A percentile compares a stretch with the other conserved stretches of the same genome.
Evolutionary conservation across 2,797 vertebrate species (phyloP).

Genomic region (Argentina silus): DNA sequence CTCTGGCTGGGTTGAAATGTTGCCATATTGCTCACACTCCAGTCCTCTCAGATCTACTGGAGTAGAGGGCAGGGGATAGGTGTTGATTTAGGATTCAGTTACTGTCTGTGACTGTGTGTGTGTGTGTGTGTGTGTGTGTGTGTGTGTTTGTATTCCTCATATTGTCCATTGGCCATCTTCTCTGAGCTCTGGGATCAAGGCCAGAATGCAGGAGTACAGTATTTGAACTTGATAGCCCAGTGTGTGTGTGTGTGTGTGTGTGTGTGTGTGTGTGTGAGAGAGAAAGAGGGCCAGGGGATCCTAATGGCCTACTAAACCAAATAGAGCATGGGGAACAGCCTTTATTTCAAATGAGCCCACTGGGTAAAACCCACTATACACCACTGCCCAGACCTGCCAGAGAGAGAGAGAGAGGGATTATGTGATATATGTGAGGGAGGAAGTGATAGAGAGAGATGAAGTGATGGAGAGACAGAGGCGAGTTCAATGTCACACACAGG

Average conservation of each 20-base stretch:
- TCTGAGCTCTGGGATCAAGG: not conserved
- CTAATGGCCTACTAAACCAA: too few species aligned
- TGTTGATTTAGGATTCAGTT: too few species aligned
- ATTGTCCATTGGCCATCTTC: not conserved
- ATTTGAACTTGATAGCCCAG: not conserved
- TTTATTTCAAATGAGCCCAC: not conserved
- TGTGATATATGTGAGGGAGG: too few species aligned
- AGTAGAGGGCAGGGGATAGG: too few species aligned
- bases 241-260: not conserved
- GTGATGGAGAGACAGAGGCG: not conserved
- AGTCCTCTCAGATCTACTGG: too few species aligned
- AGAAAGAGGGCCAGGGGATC: too few species aligned
- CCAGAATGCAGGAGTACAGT: not conserved
- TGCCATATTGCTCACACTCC: too few species aligned
- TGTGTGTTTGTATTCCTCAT: not conserved
- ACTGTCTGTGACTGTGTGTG: constrained; percentile 5
- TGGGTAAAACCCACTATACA: not conserved
- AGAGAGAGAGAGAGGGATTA: constrained; percentile 13
- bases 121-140: constrained; percentile 10
- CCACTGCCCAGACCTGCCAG: not conserved
- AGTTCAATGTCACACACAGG: not conserved
- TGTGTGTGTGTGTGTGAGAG: not conserved
- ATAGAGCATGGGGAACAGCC: not conserved
- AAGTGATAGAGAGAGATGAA: not conserved
- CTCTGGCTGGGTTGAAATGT: too few species aligned